Base-by-base conservation (phyloP, 2,797 vertebrate species). In the Lithobates pipiens region DNA sequence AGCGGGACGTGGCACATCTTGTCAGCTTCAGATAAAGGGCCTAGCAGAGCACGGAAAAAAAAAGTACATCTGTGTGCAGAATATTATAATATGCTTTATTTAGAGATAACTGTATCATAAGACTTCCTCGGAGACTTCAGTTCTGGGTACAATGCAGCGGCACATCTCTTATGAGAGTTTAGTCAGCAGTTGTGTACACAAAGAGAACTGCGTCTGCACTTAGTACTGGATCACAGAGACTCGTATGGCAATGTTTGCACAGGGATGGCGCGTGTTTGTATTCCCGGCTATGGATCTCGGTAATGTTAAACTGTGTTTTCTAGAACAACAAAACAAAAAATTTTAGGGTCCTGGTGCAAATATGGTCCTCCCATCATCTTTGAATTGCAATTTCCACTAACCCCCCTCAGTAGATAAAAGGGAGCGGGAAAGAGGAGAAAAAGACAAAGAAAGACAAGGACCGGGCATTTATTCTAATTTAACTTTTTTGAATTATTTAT, bases 21-120 rank as follows among this genome's bases (percentile, higher is more conserved):
- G 74, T 39, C 82, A 83, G 82, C 67, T 54, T 77, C 74, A 70
- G 73, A 83, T 77, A 70, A 54, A 83, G 67, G 32, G 27, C 23
- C 73, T 76, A 34, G 32, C 63, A 44, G 34, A 39, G 72, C 18
- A 76, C 18, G n/a, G 74, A 76, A 70, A 42, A 83, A 83, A 65
- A 82, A 74, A 65, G 73, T 82, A 80, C 80, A 63, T 73, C 63
- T 69, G 16, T 76, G 82, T 70, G 74, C 68, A 34, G 65, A 83
- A 77, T 77, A 69, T 77, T 83, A 44, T 83, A 70, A 83, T 69
- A 46, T 77, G 65, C 82, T 84, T 84, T 84, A 84, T 84, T 68
- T 69, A 77, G 75, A 84, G 65, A 25, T 84, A 44, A 61, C 74
- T 77, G 29, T 68, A 83, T 83, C 82, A 76, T 83, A 32, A 57